A percentile compares a stretch with the other conserved stretches of the same genome.
phyloP scores from a whole-genome alignment of 1,140 invertebrate genomes.

The Magallana ariakensis region DNA sequence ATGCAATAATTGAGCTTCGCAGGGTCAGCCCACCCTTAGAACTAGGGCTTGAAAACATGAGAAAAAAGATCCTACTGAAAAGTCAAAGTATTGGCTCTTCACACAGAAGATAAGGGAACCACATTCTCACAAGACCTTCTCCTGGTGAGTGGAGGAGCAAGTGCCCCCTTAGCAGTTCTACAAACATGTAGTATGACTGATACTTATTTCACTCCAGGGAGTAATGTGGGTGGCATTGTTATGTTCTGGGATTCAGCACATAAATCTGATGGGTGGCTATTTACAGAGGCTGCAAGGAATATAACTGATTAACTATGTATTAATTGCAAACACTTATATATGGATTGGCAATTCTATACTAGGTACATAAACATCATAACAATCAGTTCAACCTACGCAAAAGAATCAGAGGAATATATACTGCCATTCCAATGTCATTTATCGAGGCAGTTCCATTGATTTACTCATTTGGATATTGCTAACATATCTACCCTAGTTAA shows the following conservation, averaged over 20 bases:
- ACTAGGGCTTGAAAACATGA: not conserved
- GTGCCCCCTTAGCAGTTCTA: not conserved
- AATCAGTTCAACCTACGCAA: slow-evolving; percentile 10
- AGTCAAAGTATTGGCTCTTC: slow-evolving; percentile 14
- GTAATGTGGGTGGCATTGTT: not conserved
- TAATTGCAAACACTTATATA: not conserved
- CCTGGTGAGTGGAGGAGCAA: not conserved
- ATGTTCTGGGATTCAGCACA: not conserved
- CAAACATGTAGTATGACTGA: not conserved
- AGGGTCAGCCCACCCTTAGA: slow-evolving; percentile 14
- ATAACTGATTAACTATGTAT: not conserved
- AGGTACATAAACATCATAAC: not conserved
- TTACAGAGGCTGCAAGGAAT: not conserved
- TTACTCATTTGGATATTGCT: not conserved
- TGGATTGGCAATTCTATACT: not conserved
- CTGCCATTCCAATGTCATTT: not conserved
- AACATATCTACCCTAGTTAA: too few relatives aligned
- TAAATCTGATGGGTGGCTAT: not conserved
- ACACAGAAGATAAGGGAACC: not conserved
- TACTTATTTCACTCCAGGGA: not conserved
- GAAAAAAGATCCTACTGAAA: not conserved
- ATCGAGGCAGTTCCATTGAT: not conserved
- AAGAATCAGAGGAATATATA: not conserved
- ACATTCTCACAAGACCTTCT: not conserved
- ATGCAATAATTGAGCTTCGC: not conserved